Evolutionary conservation across 2,888 invertebrate genomes (phyloP).

Genomic region (Anarsia innoxiella): DNA sequence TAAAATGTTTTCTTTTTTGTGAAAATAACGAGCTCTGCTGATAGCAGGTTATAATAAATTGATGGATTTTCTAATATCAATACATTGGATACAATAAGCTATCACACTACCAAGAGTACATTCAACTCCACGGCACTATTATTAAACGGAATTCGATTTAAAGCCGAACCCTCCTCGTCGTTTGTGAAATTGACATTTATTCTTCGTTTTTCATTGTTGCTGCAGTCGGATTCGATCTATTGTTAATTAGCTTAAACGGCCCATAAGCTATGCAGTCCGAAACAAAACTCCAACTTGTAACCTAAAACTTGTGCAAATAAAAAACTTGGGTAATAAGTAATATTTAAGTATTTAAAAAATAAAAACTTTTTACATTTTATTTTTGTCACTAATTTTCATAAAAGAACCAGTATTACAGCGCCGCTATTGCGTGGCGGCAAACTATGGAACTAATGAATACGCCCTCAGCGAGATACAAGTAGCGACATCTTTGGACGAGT

Average conservation of each 20-base stretch:
- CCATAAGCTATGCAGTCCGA: slow-evolving; percentile 54
- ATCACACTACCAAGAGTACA: slow-evolving; percentile 67
- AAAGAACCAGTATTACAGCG: too few relatives aligned
- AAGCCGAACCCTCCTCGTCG: slow-evolving; percentile 72
- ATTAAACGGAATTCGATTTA: slow-evolving; percentile 75
- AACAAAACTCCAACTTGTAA: slow-evolving; percentile 30
- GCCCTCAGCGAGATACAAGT: slow-evolving; percentile 23
- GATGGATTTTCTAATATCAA: too few relatives aligned
- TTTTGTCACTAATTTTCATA: not conserved
- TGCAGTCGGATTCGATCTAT: slow-evolving; percentile 70
- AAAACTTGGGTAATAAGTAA: too few relatives aligned
- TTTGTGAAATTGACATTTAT: slow-evolving; percentile 75
- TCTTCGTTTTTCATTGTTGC: slow-evolving; percentile 75
- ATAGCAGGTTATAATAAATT: too few relatives aligned
- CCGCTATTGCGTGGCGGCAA: slow-evolving; percentile 37
- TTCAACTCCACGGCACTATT: slow-evolving; percentile 72
- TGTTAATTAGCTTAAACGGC: slow-evolving; percentile 74
- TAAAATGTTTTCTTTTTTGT: too few relatives aligned
- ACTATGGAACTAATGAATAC: slow-evolving; percentile 34
- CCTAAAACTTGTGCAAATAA: not conserved
- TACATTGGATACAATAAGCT: slow-evolving; percentile 69
- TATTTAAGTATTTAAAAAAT: too few relatives aligned
- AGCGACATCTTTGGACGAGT: slow-evolving; percentile 63
- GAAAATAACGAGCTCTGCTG: too few relatives aligned
- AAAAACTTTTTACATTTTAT: too few relatives aligned